A percentile compares a stretch with the other conserved stretches of the same genome.
Conservation (phyloP, 2,888 invertebrate genomes). For the Tolmerus cingulatus region DNA sequence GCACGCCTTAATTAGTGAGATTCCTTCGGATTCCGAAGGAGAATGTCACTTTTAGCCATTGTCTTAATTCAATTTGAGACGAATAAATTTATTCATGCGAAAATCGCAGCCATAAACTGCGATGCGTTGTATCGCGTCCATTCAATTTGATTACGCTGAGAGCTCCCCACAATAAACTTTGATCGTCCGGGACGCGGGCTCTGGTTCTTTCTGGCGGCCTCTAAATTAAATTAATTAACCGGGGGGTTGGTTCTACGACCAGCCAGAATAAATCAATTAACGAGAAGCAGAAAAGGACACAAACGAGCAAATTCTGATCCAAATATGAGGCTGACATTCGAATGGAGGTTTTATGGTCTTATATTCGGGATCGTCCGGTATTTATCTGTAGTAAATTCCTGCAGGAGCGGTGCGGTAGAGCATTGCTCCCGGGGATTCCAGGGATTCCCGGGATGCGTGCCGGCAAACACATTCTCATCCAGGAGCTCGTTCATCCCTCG, state of each 20-base stretch:
- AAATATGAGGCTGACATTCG: conserved; percentile 41
- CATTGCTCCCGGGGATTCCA: conserved; percentile 16
- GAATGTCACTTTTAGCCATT: neutral
- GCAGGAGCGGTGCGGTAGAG: neutral
- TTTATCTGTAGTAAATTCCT: conserved; percentile 18
- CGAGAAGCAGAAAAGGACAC: neutral
- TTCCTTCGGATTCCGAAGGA: neutral
- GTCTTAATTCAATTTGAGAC: conserved; percentile 21
- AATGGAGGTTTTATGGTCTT: conserved; percentile 16
- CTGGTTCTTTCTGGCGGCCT: neutral
- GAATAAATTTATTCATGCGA: conserved; percentile 37
- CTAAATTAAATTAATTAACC: conserved; percentile 35
- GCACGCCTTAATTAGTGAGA: neutral
- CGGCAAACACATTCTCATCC: neutral
- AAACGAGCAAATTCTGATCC: conserved; percentile 21
- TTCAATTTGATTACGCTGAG: conserved; percentile 30
- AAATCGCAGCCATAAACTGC: conserved; percentile 24
- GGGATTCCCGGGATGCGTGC: neutral
- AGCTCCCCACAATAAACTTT: neutral
- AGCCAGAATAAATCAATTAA: conserved; percentile 1
- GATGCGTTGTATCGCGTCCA: neutral
- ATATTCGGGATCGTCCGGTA: neutral
- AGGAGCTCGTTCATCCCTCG: conserved; percentile 44
- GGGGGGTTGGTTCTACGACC: neutral
- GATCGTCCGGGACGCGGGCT: neutral